A percentile compares a stretch with the other conserved stretches of the same genome.
These are phyloP conservation scores for Cerastis leucographa DNA, from an alignment of 2,888 invertebrate species.

Conservation along the genomic window DNA sequence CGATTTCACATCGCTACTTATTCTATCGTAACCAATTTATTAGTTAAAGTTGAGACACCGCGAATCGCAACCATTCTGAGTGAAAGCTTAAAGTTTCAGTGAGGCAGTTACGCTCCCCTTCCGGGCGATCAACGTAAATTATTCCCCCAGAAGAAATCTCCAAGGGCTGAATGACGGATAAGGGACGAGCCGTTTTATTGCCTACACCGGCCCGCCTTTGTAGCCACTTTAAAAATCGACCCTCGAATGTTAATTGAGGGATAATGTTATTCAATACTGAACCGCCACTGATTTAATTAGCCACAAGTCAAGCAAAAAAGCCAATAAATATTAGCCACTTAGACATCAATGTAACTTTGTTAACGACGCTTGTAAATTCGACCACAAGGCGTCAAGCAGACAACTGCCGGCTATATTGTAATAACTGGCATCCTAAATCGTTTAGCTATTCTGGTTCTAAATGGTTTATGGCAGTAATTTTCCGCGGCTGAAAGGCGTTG, in stretches of 20 bases:
- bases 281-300: conserved; percentile 83
- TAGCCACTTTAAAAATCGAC: conserved; percentile 87
- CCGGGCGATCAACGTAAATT: conserved; percentile 90
- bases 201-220: conserved; percentile 84
- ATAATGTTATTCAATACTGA: conserved; percentile 87
- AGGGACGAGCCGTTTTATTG: conserved; percentile 89
- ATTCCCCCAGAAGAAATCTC: conserved; percentile 90
- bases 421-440: conserved; percentile 82
- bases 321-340: conserved; percentile 68
- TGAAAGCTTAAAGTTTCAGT: conserved; percentile 90
- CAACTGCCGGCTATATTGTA: conserved; percentile 76
- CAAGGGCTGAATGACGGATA: conserved; percentile 90
- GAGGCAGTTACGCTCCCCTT: conserved; percentile 90
- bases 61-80: conserved; percentile 87
- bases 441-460: conserved; percentile 82
- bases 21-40: conserved; percentile 87
- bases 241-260: conserved; percentile 88
- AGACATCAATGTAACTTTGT: conserved; percentile 57
- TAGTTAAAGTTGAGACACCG: conserved; percentile 86
- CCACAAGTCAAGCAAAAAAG: conserved; percentile 69
- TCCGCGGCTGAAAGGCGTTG: conserved; percentile 85
- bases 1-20: conserved; percentile 76
- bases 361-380: conserved; percentile 56
- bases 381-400: conserved; percentile 64
- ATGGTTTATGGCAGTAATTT: conserved; percentile 88